Base-by-base conservation (phyloP, 2,888 invertebrate species). In the Amorpha juglandis region DNA sequence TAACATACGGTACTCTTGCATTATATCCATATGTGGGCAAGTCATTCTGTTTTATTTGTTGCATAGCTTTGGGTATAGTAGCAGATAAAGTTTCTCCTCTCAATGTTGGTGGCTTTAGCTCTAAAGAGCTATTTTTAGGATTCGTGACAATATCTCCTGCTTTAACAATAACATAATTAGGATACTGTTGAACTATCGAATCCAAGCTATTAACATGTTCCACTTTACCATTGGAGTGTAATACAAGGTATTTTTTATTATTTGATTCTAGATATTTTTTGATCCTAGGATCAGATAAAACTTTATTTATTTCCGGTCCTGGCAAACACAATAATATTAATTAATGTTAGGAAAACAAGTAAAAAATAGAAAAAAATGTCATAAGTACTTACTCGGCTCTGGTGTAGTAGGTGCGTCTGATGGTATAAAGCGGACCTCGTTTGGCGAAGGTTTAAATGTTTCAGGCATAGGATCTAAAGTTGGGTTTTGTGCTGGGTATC, bases 141-240 rank as follows among this genome's bases (percentile, higher is more conserved):
- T 65, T 35, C 38, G 42, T 58, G 53, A 63, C 63, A 14, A 67
- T 63, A 58, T 67, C 63, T n/a, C 70, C 73, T 38, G 73, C 70
- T 47, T 77, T 73, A 21, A 78, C 64, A 50, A 79, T 68, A 48
- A 78, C 55, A 47, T 77, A 74, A 62, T 84, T 78, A 45, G 82
- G 78, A 74, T 80, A 68, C 45, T 68, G 74, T 55, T 73, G 67
- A 12, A 74, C 53, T 35, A 80, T 67, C 3, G 67, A 55, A 45
- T 83, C 76, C 21, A 86, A 63, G 6, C 74, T 71, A 64, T 89
- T 80, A 7, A 82, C 66, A 53, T 83, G 71, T 63, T 87, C 84
- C 14, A 85, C 67, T 21, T 75, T 82, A 51, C 86, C 87, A 72
- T 87, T 77, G 19, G 81, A 71, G 69, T 84, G 76, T 42, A 89